These are phyloP conservation scores for Pilophorus perplexus DNA, from an alignment of 2,888 invertebrate genomes.

Conservation along the genomic window DNA sequence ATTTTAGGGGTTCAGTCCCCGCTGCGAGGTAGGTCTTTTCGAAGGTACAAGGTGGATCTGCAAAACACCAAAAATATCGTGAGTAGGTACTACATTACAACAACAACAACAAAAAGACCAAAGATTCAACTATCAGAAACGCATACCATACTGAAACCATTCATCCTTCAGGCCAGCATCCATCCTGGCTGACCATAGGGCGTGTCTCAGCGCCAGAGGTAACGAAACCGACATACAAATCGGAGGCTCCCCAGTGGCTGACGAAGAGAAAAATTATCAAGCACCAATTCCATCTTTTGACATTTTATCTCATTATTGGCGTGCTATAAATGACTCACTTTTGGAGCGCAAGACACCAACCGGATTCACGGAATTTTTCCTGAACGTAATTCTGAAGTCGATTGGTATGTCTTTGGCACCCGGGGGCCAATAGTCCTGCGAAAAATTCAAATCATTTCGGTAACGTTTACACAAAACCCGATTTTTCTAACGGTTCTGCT, in stretches of 20 bases:
- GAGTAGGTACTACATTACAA: not conserved
- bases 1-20: too few species aligned
- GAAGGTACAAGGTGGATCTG: slow-evolving; percentile 33
- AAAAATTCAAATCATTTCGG: slow-evolving; percentile 32
- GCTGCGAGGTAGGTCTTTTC: slow-evolving; percentile 24
- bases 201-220: slow-evolving; percentile 42
- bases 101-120: not conserved
- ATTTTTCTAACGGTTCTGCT: too few species aligned
- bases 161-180: slow-evolving; percentile 43
- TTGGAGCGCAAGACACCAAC: slow-evolving; percentile 71
- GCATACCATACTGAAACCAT: slow-evolving; percentile 43
- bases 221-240: slow-evolving; percentile 41
- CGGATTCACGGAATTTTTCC: slow-evolving; percentile 64
- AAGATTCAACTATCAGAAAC: not conserved
- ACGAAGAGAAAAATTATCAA: slow-evolving; percentile 41
- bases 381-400: slow-evolving; percentile 70
- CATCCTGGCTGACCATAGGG: slow-evolving; percentile 38
- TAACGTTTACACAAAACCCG: not conserved
- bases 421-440: slow-evolving; percentile 67
- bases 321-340: slow-evolving; percentile 47
- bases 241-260: slow-evolving; percentile 45
- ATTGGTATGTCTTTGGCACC: too few species aligned
- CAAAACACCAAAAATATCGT: not conserved
- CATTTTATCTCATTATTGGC: not conserved
- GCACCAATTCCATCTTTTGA: not conserved